Evolutionary conservation across 2,888 invertebrate genomes (phyloP).

Genomic region (Drosophila mimetica): DNA sequence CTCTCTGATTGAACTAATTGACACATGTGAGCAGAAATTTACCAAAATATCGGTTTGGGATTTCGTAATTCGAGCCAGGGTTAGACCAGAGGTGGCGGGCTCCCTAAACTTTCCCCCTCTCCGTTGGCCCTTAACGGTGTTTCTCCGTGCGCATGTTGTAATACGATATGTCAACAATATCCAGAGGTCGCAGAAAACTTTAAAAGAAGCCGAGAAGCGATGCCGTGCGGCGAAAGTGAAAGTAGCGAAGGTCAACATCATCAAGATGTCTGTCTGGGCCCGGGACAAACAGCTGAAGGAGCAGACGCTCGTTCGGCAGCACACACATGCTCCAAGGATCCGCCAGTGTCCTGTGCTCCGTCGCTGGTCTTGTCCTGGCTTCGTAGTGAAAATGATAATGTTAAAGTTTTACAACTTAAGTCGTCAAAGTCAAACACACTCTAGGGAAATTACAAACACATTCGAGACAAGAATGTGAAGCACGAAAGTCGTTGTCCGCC

Average conservation of each 20-base stretch:
- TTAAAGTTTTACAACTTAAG: conserved; percentile 84
- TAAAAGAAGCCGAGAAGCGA: conserved; percentile 53
- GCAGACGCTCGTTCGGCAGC: conserved; percentile 25
- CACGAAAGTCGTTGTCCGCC: conserved; percentile 20
- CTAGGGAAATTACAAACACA: conserved; percentile 84
- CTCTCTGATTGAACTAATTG: conserved; percentile 77
- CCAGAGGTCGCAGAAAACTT: conserved; percentile 58
- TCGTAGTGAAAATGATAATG: conserved; percentile 82
- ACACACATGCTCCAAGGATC: conserved; percentile 44
- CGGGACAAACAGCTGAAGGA: conserved; percentile 42
- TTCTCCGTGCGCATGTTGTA: conserved; percentile 51
- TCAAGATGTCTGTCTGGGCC: conserved; percentile 73
- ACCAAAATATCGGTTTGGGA: conserved; percentile 47
- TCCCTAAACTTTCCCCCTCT: conserved; percentile 37
- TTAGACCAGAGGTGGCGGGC: conserved; percentile 24
- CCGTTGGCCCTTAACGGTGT: conserved; percentile 1
- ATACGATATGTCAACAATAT: conserved; percentile 81
- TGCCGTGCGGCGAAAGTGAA: conserved; percentile 64
- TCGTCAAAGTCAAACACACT: conserved; percentile 84
- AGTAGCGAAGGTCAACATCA: conserved; percentile 80
- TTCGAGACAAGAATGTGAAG: conserved; percentile 72
- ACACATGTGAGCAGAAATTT: conserved; percentile 58
- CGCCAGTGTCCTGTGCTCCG: conserved; percentile 10
- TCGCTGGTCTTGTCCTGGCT: conserved; percentile 4
- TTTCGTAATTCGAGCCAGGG: conserved; percentile 51